Evolutionary conservation across 2,113 vertebrate species (phyloP).

Genomic region (Cromileptes altivelis): DNA sequence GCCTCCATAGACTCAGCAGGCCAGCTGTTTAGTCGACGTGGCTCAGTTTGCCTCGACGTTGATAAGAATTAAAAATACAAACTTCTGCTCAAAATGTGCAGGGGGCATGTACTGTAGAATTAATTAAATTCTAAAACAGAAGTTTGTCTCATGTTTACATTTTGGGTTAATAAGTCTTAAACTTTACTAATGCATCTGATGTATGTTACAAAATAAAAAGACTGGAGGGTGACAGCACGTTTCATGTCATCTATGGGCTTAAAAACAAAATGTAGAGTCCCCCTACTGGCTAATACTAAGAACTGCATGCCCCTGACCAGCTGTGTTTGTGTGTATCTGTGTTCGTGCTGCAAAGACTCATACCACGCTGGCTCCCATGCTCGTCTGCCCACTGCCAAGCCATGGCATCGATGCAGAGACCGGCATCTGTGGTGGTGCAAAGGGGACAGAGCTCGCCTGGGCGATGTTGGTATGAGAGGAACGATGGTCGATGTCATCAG

Average conservation of each 20-base stretch:
- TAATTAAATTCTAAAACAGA: not conserved
- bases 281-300: conserved; percentile 41
- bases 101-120: not conserved
- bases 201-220: not conserved
- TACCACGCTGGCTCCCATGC: conserved; percentile 97
- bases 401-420: conserved; percentile 95
- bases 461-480: conserved; percentile 94
- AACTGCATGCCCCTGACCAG: conserved; percentile 26
- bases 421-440: conserved; percentile 87
- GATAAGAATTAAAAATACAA: conserved; percentile 64
- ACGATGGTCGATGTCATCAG: conserved; percentile 94
- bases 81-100: conserved; percentile 29
- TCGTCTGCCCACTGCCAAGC: conserved; percentile 97
- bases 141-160: not conserved
- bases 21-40: conserved; percentile 72
- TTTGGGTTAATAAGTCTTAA: not conserved
- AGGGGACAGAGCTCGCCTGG: conserved; percentile 86
- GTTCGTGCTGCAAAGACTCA: conserved; percentile 41
- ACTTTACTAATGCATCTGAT: not conserved
- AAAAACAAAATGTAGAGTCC: conserved; percentile 39
- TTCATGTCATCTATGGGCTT: not conserved
- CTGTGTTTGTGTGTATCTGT: not conserved
- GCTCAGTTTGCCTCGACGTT: conserved; percentile 23
- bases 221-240: not conserved
- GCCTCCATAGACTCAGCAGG: conserved; percentile 77